phyloP scores from a whole-genome alignment of 2,113 vertebrate genomes.

The Oreocharis arfaki region DNA sequence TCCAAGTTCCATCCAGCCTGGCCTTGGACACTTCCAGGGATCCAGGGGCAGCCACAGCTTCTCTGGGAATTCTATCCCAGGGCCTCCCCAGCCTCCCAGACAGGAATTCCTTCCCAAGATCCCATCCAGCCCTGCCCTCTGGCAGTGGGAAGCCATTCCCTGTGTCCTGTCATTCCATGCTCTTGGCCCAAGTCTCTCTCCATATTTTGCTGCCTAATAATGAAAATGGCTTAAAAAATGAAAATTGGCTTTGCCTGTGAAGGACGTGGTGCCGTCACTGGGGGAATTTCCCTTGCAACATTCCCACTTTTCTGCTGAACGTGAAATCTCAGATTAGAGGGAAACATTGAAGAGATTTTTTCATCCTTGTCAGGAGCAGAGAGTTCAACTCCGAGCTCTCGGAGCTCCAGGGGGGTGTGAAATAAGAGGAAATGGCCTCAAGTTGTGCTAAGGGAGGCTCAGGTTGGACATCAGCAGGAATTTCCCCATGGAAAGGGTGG shows the following conservation, averaged over 20 bases:
- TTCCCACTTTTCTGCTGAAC: not conserved
- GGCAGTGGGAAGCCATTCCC: not conserved
- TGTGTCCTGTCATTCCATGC: fast-evolving
- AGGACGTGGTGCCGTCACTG: not conserved
- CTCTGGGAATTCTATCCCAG: not conserved
- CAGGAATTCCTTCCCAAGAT: not conserved
- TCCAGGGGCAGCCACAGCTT: not conserved
- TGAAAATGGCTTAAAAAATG: not conserved
- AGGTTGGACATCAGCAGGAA: not conserved
- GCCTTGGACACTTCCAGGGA: not conserved
- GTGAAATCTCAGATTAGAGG: not conserved
- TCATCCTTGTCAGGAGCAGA: too few species aligned
- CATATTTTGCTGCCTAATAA: not conserved
- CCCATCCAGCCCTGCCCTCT: not conserved
- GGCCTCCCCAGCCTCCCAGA: not conserved
- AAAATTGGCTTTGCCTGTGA: not conserved
- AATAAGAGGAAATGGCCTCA: not conserved
- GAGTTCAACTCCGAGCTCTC: too few species aligned
- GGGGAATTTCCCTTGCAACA: not conserved
- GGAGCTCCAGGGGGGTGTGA: not conserved
- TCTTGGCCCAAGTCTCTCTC: not conserved
- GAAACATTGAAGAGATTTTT: not conserved
- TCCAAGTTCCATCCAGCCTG: not conserved
- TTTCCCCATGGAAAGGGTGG: not conserved
- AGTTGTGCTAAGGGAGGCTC: fast-evolving